Percentiles rank a stretch among this genome's conserved stretches.
Conservation (phyloP, 2,113 vertebrate genomes). For the Stigmatopora argus region DNA sequence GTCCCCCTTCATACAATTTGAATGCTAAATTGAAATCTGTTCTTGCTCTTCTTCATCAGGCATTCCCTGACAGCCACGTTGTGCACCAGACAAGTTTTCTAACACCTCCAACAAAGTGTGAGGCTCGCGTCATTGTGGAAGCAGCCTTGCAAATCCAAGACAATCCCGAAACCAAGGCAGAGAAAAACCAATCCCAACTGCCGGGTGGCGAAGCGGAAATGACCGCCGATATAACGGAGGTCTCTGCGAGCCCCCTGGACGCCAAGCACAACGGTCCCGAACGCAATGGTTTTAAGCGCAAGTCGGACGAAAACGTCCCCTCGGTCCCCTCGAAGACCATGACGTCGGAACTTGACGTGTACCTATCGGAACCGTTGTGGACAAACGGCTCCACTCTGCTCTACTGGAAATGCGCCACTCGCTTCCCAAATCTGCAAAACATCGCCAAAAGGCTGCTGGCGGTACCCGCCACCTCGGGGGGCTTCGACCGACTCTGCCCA, state of each 20-base stretch:
- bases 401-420: constrained; percentile 60
- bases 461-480: constrained; percentile 63
- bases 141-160: constrained; percentile 16
- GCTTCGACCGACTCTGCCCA: constrained; percentile 68
- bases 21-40: not conserved
- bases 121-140: constrained; percentile 49
- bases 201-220: constrained; percentile 5
- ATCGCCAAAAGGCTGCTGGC: constrained; percentile 61
- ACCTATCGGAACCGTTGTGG: constrained; percentile 58
- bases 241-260: constrained; percentile 3
- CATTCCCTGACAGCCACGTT: constrained; percentile 47
- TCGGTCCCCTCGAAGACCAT: constrained; percentile 45
- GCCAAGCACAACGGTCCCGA: not conserved
- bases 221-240: not conserved
- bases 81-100: constrained; percentile 34
- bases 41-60: constrained; percentile 34
- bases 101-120: constrained; percentile 47
- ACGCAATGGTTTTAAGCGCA: constrained; percentile 52
- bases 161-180: not conserved
- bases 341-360: constrained; percentile 55
- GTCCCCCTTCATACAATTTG: not conserved
- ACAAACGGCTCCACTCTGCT: constrained; percentile 35
- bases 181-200: constrained; percentile 5
- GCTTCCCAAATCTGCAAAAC: constrained; percentile 59
- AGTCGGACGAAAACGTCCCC: constrained; percentile 47